Conservation (phyloP, 2,888 invertebrate species). For the Agrochola macilenta region DNA sequence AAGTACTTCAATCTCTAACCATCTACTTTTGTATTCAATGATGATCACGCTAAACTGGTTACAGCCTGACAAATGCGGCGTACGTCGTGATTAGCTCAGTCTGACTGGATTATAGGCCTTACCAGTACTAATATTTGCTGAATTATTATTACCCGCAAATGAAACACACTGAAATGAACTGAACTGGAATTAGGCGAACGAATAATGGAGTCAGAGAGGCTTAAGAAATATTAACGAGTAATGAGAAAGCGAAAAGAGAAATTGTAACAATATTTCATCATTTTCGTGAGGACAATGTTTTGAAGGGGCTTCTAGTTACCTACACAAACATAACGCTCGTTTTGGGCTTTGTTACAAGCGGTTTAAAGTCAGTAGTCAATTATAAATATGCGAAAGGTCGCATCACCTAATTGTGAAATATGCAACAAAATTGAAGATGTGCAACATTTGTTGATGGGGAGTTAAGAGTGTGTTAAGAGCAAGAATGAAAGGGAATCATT, state of each 20-base stretch:
- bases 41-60: slow-evolving; percentile 35
- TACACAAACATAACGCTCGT: not conserved
- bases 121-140: slow-evolving; percentile 32
- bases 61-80: slow-evolving; percentile 54
- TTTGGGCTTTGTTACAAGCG: not conserved
- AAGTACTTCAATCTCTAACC: not conserved
- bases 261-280: slow-evolving; percentile 14
- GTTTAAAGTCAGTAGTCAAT: not conserved
- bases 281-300: slow-evolving; percentile 2
- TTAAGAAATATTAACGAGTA: slow-evolving; percentile 23
- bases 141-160: slow-evolving; percentile 38
- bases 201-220: slow-evolving; percentile 13
- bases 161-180: slow-evolving; percentile 23
- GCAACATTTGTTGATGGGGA: too few relatives aligned
- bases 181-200: slow-evolving; percentile 14
- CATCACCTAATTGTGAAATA: too few relatives aligned
- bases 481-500: too few relatives aligned
- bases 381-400: too few relatives aligned
- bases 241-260: not conserved
- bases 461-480: too few relatives aligned
- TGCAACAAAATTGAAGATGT: too few relatives aligned
- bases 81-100: slow-evolving; percentile 50
- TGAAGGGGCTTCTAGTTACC: not conserved
- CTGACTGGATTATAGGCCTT: slow-evolving; percentile 29
- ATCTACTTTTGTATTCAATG: slow-evolving; percentile 30